phyloP scores from a whole-genome alignment of 1,140 invertebrate species.

The Zeugodacus cucurbitae region DNA sequence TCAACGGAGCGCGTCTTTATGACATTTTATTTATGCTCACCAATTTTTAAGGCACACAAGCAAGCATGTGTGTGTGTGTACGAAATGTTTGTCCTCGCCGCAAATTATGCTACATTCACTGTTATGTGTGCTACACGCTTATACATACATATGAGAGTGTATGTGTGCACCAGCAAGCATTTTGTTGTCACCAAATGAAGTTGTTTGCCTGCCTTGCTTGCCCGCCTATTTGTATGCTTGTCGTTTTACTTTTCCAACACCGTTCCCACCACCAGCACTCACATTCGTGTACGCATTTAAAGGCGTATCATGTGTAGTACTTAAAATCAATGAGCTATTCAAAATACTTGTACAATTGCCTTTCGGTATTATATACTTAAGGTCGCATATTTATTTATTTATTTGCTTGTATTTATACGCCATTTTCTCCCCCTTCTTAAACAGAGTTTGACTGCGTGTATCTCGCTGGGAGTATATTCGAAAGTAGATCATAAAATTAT shows the following conservation, averaged over 20 bases:
- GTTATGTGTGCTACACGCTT: neutral
- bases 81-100: neutral
- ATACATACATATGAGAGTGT: neutral
- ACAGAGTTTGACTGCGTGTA: neutral
- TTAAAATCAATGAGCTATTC: slow-evolving; percentile 38
- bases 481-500: slow-evolving; percentile 56
- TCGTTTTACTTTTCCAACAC: neutral
- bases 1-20: neutral
- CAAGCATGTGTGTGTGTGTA: neutral
- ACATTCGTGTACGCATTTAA: neutral
- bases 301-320: slow-evolving; percentile 18
- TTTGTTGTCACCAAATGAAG: slow-evolving; percentile 32
- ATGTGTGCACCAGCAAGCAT: neutral
- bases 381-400: slow-evolving; percentile 6
- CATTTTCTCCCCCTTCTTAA: neutral
- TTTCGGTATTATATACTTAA: slow-evolving; percentile 15
- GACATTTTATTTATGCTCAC: neutral
- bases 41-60: neutral
- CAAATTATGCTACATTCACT: neutral
- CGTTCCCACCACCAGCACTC: neutral
- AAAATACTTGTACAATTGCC: slow-evolving; percentile 27
- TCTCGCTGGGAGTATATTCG: neutral
- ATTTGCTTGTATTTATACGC: neutral
- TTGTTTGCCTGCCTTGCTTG: neutral
- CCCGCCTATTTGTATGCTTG: slow-evolving; percentile 31